phyloP scores from a whole-genome alignment of 1,140 invertebrate genomes.

The Babylonia areolata region DNA sequence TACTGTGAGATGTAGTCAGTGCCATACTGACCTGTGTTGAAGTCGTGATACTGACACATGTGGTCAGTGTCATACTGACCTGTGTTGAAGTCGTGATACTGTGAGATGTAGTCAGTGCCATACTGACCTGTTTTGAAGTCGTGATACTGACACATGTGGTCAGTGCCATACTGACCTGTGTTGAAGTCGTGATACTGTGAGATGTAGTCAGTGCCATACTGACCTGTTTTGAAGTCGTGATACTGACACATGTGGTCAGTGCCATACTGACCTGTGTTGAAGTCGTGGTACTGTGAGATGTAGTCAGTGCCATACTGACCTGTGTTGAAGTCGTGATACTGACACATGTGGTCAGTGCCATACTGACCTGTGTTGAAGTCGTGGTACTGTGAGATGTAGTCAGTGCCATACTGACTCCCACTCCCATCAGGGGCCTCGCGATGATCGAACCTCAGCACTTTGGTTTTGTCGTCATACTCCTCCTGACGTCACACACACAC shows the following conservation, averaged over 20 bases:
- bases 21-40: too few species aligned
- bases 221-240: background rate
- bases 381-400: conserved; percentile 52
- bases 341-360: background rate
- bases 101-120: too few species aligned
- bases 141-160: too few species aligned
- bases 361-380: conserved; percentile 60
- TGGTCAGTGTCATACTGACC: too few species aligned
- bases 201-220: too few species aligned
- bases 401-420: conserved; percentile 48
- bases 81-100: too few species aligned
- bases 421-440: conserved; percentile 43
- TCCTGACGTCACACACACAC: conserved; percentile 48
- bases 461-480: conserved; percentile 54
- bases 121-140: too few species aligned
- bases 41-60: too few species aligned
- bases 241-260: background rate
- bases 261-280: background rate
- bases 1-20: too few species aligned
- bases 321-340: background rate
- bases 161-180: too few species aligned
- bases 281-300: background rate
- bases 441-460: conserved; percentile 57
- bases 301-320: background rate
- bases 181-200: too few species aligned